Evolutionary conservation across 1,140 invertebrate species (phyloP), one percentile per base, ranked within the genome.

Genomic region (Archegozetes longisetosus): DNA sequence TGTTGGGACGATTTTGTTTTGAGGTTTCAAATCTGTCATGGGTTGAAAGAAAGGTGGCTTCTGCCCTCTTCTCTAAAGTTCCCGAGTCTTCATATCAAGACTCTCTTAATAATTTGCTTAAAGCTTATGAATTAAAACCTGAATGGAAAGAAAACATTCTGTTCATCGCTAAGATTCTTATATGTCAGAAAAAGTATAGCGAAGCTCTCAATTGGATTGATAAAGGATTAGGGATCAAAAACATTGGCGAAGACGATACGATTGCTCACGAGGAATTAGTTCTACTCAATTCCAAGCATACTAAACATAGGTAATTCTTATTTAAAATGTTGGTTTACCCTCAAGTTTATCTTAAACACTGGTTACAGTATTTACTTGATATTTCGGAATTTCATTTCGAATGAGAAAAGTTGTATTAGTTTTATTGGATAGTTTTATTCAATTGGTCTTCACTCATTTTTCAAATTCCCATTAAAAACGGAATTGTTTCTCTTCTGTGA

Each of bases 31-130:
- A 71, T 65, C 70, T 85, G 55, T 75, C 77, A 20, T 85, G 83
- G 82, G 64, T 84, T 46, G 82, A 87, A 68, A 75, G 79, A 62
- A 84, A 83, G 72, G 76, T 84, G 25, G 85, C 84, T n/a, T 69
- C 78, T 24, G 77, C 83, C 14, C 69, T 87, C n/a, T 84, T 81
- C 74, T 78, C 77, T 9, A 76, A 80, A 56, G 75, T 80, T 50
- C 84, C 84, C 28, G 73, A 70, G 63, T 75, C 78, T 2, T 80
- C 79, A 0, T 77, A 78, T 58, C 71, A 80, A 55, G 84, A 87
- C 61, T 83, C 84, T 20, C 70, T 83, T n/a, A 64, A 68, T 24
- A 72, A 80, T 68, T 83, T 86, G 60, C 62, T 80, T 54, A 72
- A 78, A 66, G 82, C 83, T 22, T 82, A 86, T 63, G 71, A 72